These are phyloP conservation scores for Drosophila neutralis DNA, from an alignment of 2,888 invertebrate species.

Conservation along the genomic window DNA sequence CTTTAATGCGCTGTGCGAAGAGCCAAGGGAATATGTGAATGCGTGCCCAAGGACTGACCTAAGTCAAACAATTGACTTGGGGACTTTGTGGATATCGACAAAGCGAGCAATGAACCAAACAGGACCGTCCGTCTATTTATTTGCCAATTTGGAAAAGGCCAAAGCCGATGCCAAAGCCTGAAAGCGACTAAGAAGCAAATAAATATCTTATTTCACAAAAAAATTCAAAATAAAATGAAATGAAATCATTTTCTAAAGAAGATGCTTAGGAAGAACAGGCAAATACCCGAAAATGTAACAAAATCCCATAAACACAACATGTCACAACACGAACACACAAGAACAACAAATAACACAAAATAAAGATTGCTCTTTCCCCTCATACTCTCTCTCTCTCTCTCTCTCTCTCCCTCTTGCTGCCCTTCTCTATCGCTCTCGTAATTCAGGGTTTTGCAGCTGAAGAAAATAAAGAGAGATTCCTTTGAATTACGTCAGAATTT, in stretches of 20 bases:
- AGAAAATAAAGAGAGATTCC: constrained; percentile 39
- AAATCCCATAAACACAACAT: constrained; percentile 81
- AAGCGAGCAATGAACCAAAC: constrained; percentile 31
- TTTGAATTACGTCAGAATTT: constrained; percentile 64
- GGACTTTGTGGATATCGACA: constrained; percentile 23
- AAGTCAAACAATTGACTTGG: constrained; percentile 47
- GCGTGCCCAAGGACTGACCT: constrained; percentile 51
- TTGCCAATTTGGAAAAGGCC: constrained; percentile 75
- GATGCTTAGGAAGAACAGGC: constrained; percentile 15
- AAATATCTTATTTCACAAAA: constrained; percentile 76
- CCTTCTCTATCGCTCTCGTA: constrained; percentile 16
- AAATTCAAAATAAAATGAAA: constrained; percentile 71
- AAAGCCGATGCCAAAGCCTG: constrained; percentile 24
- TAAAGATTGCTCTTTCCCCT: constrained; percentile 1
- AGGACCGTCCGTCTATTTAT: constrained; percentile 64
- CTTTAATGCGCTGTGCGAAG: constrained; percentile 40
- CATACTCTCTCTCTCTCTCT: background rate
- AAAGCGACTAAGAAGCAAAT: constrained; percentile 70
- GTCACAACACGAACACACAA: constrained; percentile 62
- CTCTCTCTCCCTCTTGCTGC: background rate
- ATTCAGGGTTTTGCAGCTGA: constrained; percentile 35
- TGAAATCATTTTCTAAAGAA: constrained; percentile 68
- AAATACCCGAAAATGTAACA: constrained; percentile 54
- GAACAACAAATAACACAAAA: constrained; percentile 16
- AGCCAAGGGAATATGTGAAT: constrained; percentile 38